phyloP scores from a whole-genome alignment of 2,888 invertebrate species.

The Melanchra persicariae region DNA sequence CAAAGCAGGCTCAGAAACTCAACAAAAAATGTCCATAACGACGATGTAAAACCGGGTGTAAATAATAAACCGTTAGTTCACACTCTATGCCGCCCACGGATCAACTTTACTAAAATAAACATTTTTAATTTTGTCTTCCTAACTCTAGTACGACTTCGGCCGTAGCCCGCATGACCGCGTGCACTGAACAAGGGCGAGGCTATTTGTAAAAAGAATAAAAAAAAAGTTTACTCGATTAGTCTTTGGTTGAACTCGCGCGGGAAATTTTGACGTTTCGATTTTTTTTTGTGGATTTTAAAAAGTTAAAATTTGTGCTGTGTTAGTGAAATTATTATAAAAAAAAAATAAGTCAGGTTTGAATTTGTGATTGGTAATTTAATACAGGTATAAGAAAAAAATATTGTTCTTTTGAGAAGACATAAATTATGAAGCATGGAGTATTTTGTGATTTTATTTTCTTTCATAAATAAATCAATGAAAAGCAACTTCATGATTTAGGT shows the following conservation, averaged over 20 bases:
- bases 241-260: slow-evolving; percentile 44
- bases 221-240: slow-evolving; percentile 26
- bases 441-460: background rate
- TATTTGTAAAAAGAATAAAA: slow-evolving; percentile 38
- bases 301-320: slow-evolving; percentile 25
- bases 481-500: background rate
- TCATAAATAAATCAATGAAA: background rate
- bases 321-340: background rate
- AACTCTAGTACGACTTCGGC: slow-evolving; percentile 68
- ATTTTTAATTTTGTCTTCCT: slow-evolving; percentile 73
- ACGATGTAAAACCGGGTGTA: slow-evolving; percentile 51
- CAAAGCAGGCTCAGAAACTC: background rate
- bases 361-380: slow-evolving; percentile 11
- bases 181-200: slow-evolving; percentile 52
- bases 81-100: slow-evolving; percentile 74
- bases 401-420: background rate
- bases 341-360: background rate
- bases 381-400: background rate
- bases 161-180: slow-evolving; percentile 59
- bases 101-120: slow-evolving; percentile 76
- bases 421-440: background rate
- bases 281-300: background rate
- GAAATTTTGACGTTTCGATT: slow-evolving; percentile 50
- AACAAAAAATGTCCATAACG: slow-evolving; percentile 23
- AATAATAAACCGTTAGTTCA: slow-evolving; percentile 66